These are phyloP conservation scores for Apodemia mormo DNA, from an alignment of 2,888 invertebrate species.

Conservation along the genomic window DNA sequence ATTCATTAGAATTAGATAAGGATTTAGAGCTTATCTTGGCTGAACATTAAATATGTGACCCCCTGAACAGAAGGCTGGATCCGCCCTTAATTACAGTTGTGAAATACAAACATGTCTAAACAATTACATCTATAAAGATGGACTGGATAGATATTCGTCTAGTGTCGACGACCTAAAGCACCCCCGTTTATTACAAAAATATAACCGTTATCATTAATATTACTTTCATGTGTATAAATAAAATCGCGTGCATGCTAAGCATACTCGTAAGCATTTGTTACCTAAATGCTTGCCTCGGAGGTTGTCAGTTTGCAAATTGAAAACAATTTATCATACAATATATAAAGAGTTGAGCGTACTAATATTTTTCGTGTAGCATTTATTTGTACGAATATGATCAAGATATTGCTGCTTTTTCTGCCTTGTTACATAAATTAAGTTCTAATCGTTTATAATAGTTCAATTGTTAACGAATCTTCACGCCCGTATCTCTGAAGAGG, in stretches of 20 bases:
- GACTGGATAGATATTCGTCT: background rate
- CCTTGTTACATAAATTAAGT: background rate
- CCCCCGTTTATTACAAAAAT: conserved; percentile 13
- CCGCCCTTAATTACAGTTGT: too few species aligned
- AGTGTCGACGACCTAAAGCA: background rate
- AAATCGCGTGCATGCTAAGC: conserved; percentile 71
- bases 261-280: conserved; percentile 68
- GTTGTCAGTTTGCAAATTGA: conserved; percentile 76
- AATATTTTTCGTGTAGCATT: conserved; percentile 46
- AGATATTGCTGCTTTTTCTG: background rate
- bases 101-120: background rate
- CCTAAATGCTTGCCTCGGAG: conserved; percentile 71
- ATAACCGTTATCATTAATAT: conserved; percentile 12
- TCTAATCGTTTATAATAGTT: background rate
- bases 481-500: too few species aligned
- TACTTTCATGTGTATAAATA: conserved; percentile 19
- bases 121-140: background rate
- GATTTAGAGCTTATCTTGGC: too few species aligned
- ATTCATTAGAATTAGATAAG: too few species aligned
- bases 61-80: too few species aligned
- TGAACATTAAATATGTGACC: too few species aligned
- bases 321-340: conserved; percentile 76
- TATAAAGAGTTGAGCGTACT: conserved; percentile 57
- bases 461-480: too few species aligned
- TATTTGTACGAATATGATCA: conserved; percentile 22